phyloP scores from a whole-genome alignment of 1,140 invertebrate genomes.

The Drosophila burlai region DNA sequence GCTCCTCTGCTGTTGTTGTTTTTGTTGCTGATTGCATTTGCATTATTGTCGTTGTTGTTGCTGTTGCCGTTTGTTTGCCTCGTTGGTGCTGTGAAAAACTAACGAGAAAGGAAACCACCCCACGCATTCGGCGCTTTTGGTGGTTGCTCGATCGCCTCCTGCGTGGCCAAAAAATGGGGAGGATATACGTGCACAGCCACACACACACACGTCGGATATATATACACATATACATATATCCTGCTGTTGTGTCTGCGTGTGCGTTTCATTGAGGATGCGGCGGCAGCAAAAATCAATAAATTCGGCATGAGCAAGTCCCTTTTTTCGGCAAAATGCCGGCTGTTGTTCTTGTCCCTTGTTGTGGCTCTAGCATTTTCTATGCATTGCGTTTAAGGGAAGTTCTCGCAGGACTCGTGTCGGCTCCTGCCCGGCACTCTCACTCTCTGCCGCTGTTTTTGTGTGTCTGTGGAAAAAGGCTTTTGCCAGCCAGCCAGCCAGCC shows the following conservation, averaged over 20 bases:
- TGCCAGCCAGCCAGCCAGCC: constrained; percentile 23
- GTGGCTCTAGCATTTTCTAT: constrained; percentile 41
- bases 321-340: constrained; percentile 54
- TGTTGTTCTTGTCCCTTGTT: constrained; percentile 47
- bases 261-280: constrained; percentile 46
- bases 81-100: constrained; percentile 60
- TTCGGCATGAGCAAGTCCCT: constrained; percentile 41
- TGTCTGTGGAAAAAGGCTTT: constrained; percentile 56
- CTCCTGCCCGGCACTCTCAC: background rate
- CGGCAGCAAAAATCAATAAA: constrained; percentile 53
- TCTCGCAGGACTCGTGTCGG: constrained; percentile 4
- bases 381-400: constrained; percentile 47
- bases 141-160: constrained; percentile 49
- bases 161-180: constrained; percentile 40
- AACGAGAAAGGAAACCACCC: constrained; percentile 69
- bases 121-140: constrained; percentile 48
- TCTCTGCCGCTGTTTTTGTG: constrained; percentile 21
- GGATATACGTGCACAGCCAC: constrained; percentile 29
- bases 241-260: constrained; percentile 9
- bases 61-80: constrained; percentile 3
- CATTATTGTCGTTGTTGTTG: constrained; percentile 30
- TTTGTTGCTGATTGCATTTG: constrained; percentile 49
- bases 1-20: constrained; percentile 43
- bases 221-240: background rate
- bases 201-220: constrained; percentile 5